A percentile compares a stretch with the other conserved stretches of the same genome.
Evolutionary conservation across 92 coral and sea anemone genomes (phyloP).

Genomic region (Epizoanthus rinbou): DNA sequence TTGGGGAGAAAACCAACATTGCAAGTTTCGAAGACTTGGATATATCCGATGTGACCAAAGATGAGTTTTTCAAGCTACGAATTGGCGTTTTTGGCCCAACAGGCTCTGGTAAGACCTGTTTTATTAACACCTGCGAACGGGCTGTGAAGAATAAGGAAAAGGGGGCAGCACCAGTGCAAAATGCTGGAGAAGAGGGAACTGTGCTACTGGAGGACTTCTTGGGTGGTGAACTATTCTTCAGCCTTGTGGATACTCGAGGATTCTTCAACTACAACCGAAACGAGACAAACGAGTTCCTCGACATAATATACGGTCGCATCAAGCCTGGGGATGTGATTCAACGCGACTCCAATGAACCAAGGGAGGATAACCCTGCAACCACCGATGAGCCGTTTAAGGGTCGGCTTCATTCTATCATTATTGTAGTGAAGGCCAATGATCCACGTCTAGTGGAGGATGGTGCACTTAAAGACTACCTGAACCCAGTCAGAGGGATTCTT

Average conservation of each 20-base stretch:
- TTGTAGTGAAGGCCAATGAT: slow-evolving; percentile 68
- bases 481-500: slow-evolving; percentile 56
- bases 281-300: slow-evolving; percentile 55
- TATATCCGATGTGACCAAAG: slow-evolving; percentile 50
- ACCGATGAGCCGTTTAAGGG: slow-evolving; percentile 28
- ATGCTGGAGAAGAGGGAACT: slow-evolving; percentile 60
- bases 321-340: slow-evolving; percentile 55
- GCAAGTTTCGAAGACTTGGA: slow-evolving; percentile 57
- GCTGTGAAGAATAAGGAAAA: slow-evolving; percentile 54
- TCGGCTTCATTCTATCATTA: slow-evolving; percentile 61
- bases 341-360: slow-evolving; percentile 2
- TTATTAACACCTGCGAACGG: slow-evolving; percentile 66
- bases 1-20: slow-evolving; percentile 57
- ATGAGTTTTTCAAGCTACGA: slow-evolving; percentile 37
- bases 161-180: slow-evolving; percentile 48
- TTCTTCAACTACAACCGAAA: slow-evolving; percentile 52
- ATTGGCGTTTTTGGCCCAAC: slow-evolving; percentile 74
- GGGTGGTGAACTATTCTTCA: slow-evolving; percentile 51
- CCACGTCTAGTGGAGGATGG: slow-evolving; percentile 56
- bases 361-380: not conserved
- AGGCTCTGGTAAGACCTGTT: slow-evolving; percentile 75
- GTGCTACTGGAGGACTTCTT: slow-evolving; percentile 62
- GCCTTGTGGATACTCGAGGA: slow-evolving; percentile 67
- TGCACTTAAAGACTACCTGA: slow-evolving; percentile 52
- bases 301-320: slow-evolving; percentile 51